Percentiles rank a stretch among this genome's conserved stretches.
These are phyloP conservation scores for Maconellicoccus hirsutus DNA, from an alignment of 1,140 invertebrate genomes.

Conservation along the genomic window DNA sequence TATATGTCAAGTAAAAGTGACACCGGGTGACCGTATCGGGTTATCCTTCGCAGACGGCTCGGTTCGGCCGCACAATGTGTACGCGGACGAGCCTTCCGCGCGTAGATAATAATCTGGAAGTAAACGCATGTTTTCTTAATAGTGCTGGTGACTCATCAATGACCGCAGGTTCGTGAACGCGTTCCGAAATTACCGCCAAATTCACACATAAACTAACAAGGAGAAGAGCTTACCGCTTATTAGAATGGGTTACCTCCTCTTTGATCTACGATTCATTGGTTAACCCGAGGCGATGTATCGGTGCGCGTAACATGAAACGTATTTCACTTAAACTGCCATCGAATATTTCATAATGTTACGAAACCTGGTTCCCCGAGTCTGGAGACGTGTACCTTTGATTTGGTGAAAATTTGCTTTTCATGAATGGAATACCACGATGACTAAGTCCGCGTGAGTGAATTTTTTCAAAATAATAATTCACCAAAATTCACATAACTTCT, in stretches of 20 bases:
- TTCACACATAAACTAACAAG: conserved; percentile 9
- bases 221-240: neutral
- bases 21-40: neutral
- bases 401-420: neutral
- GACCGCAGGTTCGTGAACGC: conserved; percentile 1
- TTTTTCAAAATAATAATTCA: neutral
- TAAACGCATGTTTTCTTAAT: conserved; percentile 9
- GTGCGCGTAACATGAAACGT: neutral
- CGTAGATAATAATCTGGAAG: neutral
- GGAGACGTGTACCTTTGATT: too few relatives aligned
- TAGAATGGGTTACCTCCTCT: neutral
- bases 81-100: neutral
- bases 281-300: neutral
- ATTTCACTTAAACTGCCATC: neutral
- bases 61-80: neutral
- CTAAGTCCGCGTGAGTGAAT: neutral
- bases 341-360: neutral
- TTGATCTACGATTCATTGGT: neutral
- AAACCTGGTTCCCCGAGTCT: neutral
- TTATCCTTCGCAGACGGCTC: neutral
- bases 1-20: neutral
- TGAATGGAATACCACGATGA: neutral
- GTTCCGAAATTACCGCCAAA: conserved; percentile 7
- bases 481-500: neutral
- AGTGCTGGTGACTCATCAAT: conserved; percentile 3